Conservation (phyloP, 2,888 invertebrate genomes). For the Cerastoderma edule region DNA sequence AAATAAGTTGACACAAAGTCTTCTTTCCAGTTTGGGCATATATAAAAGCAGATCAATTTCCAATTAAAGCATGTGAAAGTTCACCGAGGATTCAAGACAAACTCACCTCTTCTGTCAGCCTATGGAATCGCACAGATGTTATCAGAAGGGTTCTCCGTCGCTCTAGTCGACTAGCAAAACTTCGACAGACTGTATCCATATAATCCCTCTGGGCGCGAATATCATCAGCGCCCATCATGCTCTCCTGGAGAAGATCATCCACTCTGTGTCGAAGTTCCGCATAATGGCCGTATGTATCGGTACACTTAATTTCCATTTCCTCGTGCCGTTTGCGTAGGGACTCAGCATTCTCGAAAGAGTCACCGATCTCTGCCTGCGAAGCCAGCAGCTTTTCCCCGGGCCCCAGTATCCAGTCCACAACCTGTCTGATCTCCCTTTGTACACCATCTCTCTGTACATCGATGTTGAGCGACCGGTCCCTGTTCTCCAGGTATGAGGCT, state of each 20-base stretch:
- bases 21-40: too few species aligned
- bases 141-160: slow-evolving; percentile 90
- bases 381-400: slow-evolving; percentile 90
- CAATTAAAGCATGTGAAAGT: too few species aligned
- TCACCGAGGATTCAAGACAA: too few species aligned
- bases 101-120: slow-evolving; percentile 89
- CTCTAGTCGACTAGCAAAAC: slow-evolving; percentile 90
- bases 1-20: too few species aligned
- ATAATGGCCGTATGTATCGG: slow-evolving; percentile 91
- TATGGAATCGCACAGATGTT: slow-evolving; percentile 90
- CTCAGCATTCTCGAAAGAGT: slow-evolving; percentile 88
- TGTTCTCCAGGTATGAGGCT: slow-evolving; percentile 71
- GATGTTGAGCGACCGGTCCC: slow-evolving; percentile 66
- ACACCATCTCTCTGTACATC: slow-evolving; percentile 73
- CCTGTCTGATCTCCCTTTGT: slow-evolving; percentile 81
- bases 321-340: slow-evolving; percentile 90
- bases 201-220: slow-evolving; percentile 90
- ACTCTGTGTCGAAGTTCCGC: slow-evolving; percentile 91
- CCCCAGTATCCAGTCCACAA: slow-evolving; percentile 91
- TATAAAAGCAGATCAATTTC: too few species aligned
- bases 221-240: slow-evolving; percentile 87
- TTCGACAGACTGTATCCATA: slow-evolving; percentile 92
- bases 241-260: slow-evolving; percentile 85
- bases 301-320: slow-evolving; percentile 90
- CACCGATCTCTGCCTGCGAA: slow-evolving; percentile 89